Evolutionary conservation across 2,888 invertebrate genomes (phyloP).

Genomic region (Coleophora deauratella): DNA sequence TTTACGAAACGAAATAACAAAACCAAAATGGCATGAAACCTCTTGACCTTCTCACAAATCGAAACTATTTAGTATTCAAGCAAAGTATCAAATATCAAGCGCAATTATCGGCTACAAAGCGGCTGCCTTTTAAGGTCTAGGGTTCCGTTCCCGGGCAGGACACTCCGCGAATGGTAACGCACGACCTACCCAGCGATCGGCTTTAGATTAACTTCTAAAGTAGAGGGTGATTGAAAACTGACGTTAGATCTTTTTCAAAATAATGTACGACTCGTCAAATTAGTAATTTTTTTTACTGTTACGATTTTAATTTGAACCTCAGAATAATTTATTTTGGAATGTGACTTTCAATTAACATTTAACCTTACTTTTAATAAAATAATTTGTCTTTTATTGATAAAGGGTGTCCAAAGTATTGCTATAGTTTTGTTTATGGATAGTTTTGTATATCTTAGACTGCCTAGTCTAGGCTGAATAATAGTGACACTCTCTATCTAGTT

Average conservation of each 20-base stretch:
- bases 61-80: neutral
- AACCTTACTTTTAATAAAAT: too few relatives aligned
- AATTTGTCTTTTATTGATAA: too few relatives aligned
- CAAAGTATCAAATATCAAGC: neutral
- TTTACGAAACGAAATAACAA: too few relatives aligned
- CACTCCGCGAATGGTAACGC: conserved; percentile 14
- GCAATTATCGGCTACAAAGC: conserved; percentile 11
- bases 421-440: too few relatives aligned
- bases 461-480: neutral
- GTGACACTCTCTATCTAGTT: too few relatives aligned
- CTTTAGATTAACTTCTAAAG: conserved; percentile 8
- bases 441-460: neutral
- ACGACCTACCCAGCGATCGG: conserved; percentile 10
- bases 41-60: neutral
- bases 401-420: too few relatives aligned
- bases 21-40: neutral
- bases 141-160: conserved; percentile 5
- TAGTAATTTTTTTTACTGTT: too few relatives aligned
- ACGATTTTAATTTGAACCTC: too few relatives aligned
- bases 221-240: neutral
- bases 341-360: too few relatives aligned
- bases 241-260: too few relatives aligned
- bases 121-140: conserved; percentile 4
- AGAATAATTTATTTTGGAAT: too few relatives aligned
- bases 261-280: too few relatives aligned